phyloP scores from a whole-genome alignment of 2,113 vertebrate species.

The Stegastes partitus region DNA sequence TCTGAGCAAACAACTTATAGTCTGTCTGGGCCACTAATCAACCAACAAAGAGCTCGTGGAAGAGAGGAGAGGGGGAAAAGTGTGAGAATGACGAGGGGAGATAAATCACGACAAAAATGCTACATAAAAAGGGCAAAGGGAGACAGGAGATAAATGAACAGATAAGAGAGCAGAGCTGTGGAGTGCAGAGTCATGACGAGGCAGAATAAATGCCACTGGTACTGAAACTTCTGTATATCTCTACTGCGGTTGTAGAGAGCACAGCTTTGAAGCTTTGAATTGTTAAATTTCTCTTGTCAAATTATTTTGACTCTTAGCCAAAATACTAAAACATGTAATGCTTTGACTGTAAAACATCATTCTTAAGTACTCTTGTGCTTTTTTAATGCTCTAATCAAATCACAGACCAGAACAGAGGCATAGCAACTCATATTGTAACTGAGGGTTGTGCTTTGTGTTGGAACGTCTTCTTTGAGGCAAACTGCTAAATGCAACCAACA shows the following conservation, averaged over 20 bases:
- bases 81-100: slow-evolving; percentile 73
- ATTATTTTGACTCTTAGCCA: too few relatives aligned
- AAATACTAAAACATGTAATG: too few relatives aligned
- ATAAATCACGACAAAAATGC: slow-evolving; percentile 34
- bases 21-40: slow-evolving; percentile 88
- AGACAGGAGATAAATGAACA: slow-evolving; percentile 48
- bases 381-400: too few relatives aligned
- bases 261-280: not conserved
- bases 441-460: too few relatives aligned
- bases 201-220: slow-evolving; percentile 46
- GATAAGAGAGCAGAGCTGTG: slow-evolving; percentile 11
- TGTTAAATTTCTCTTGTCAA: too few relatives aligned
- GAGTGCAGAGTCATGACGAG: slow-evolving; percentile 40
- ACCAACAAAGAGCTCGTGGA: slow-evolving; percentile 87
- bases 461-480: too few relatives aligned
- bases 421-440: too few relatives aligned
- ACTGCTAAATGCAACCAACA: too few relatives aligned
- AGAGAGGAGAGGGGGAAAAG: slow-evolving; percentile 61
- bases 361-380: too few relatives aligned
- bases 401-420: too few relatives aligned
- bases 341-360: too few relatives aligned
- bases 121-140: slow-evolving; percentile 66
- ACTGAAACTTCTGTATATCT: not conserved
- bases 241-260: not conserved
- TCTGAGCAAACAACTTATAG: slow-evolving; percentile 86